A percentile compares a stretch with the other conserved stretches of the same genome.
Conservation (phyloP, 2,797 vertebrate genomes). For the Diceros bicornis region DNA sequence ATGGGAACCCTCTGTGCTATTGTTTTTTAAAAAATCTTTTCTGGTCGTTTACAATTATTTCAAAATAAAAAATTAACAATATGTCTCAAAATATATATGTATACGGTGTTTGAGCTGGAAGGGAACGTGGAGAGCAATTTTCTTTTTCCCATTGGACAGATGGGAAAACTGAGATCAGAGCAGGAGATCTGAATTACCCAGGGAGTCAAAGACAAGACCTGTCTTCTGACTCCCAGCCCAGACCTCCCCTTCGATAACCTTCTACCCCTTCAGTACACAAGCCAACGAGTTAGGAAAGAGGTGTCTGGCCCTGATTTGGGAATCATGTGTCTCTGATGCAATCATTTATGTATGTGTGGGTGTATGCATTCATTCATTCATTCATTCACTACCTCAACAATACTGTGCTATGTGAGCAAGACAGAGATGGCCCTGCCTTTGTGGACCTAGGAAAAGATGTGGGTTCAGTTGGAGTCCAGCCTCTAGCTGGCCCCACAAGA, state of each 20-base stretch:
- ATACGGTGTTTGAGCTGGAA: background rate
- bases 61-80: background rate
- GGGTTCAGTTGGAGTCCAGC: background rate
- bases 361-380: background rate
- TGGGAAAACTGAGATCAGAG: background rate
- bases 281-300: background rate
- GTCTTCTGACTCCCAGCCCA: background rate
- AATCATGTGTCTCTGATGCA: accelerated
- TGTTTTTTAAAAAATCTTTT: background rate
- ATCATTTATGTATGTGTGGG: background rate
- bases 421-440: background rate
- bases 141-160: background rate
- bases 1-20: no score
- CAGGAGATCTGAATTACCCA: background rate
- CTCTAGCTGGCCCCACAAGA: background rate
- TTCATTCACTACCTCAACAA: background rate
- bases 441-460: background rate
- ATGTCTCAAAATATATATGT: no score
- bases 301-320: background rate
- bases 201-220: background rate
- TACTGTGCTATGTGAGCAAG: background rate
- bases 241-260: background rate
- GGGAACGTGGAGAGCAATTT: background rate
- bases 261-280: background rate
- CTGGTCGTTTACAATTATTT: background rate